Base-by-base conservation (phyloP, 2,113 vertebrate species). In the Burhinus oedicnemus region DNA sequence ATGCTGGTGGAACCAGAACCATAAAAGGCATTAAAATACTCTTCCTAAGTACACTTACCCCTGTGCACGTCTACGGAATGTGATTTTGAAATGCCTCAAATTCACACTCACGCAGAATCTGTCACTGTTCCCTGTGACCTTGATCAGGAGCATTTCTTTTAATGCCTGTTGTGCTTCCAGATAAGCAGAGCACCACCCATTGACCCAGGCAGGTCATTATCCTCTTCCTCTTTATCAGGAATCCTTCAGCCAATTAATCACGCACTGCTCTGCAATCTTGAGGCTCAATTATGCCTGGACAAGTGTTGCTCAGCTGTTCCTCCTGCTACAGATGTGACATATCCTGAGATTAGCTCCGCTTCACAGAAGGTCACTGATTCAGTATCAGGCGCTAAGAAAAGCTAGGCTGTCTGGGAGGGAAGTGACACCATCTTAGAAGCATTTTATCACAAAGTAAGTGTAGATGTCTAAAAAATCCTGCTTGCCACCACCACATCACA, bases 381-480 rank as follows among this genome's bases (percentile, higher is more conserved):
- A 0, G 2, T 93, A 95, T 93, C 86, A 81, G 82, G 94, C 13
- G 65, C 96, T 98, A 97, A 97, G 96, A 97, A 98, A 98, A 97
- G 93, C 80, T 49, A 69, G 87, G 90, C 94, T 64, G 92, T 97
- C 96, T 97, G 87, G 74, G 62, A 80, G 97, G 97, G 97, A 98
- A 97, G 96, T 98, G 95, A 98, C 93, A 93, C 93, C 96, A 97
- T 92, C 89, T 68, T 89, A 88, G 95, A 98, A 97, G 62, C 82
- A 98, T 97, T 98, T 98, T 97, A 98, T 98, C 97, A 78, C 90
- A 75, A 83, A 94, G 94, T 84, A 91, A 96, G 90, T 95, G 95
- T 91, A 89, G 95, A 97, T 95, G 83, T 97, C 97, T 96, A 90
- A 97, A 98, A 97, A 98, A 69, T 93, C 83, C 86, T 91, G 85